These are phyloP conservation scores for Xiphorhynchus elegans DNA, from an alignment of 2,113 vertebrate species.

Conservation along the genomic window DNA sequence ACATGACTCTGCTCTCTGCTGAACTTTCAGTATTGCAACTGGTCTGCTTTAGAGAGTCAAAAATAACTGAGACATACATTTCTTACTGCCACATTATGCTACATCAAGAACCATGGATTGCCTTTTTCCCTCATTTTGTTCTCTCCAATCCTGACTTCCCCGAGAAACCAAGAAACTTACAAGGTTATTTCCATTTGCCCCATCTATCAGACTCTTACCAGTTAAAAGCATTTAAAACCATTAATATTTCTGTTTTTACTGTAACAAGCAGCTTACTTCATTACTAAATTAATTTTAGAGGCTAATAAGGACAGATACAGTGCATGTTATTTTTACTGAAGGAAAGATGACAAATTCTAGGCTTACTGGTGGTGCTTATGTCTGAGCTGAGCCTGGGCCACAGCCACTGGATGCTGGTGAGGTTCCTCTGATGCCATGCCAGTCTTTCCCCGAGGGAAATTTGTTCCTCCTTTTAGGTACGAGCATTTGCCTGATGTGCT, in stretches of 20 bases:
- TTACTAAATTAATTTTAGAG: background rate
- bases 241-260: slow-evolving; percentile 15
- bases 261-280: background rate
- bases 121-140: background rate
- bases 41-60: background rate
- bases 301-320: background rate
- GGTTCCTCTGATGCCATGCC: background rate
- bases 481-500: background rate
- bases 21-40: slow-evolving; percentile 1
- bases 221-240: background rate
- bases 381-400: background rate
- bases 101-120: background rate
- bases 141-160: background rate
- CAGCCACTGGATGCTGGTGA: background rate
- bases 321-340: background rate
- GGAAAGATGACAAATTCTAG: background rate
- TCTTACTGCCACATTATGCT: background rate
- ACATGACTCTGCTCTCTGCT: slow-evolving; percentile 43
- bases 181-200: background rate
- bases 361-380: background rate
- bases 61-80: background rate
- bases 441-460: background rate
- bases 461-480: background rate
- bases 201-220: background rate
- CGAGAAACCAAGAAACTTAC: background rate